Evolutionary conservation across 2,113 vertebrate genomes (phyloP).

Genomic region (Perccottus glenii): DNA sequence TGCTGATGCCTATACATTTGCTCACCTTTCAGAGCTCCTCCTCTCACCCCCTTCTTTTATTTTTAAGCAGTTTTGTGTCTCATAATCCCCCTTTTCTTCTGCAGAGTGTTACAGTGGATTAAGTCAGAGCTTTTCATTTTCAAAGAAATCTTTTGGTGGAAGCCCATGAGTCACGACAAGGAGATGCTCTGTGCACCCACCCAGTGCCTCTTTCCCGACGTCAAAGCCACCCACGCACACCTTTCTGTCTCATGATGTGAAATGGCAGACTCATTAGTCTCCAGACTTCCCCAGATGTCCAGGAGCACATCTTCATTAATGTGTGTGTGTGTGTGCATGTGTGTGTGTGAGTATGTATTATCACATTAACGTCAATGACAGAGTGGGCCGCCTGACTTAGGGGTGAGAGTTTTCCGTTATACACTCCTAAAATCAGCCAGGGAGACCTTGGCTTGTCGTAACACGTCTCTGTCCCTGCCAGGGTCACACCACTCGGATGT

Average conservation of each 20-base stretch:
- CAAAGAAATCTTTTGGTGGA: conserved; percentile 45
- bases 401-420: neutral
- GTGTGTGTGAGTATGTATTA: neutral
- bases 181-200: conserved; percentile 11
- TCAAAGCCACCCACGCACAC: conserved; percentile 6
- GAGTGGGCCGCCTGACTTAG: conserved; percentile 19
- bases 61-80: neutral
- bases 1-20: conserved; percentile 62
- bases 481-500: conserved; percentile 66
- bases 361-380: conserved; percentile 26
- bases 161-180: conserved; percentile 60
- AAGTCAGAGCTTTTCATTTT: conserved; percentile 27
- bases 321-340: neutral
- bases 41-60: conserved; percentile 13
- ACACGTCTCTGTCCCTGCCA: conserved; percentile 57
- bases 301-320: conserved; percentile 3
- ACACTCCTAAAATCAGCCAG: conserved; percentile 37
- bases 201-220: neutral
- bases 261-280: conserved; percentile 12
- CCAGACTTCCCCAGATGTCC: conserved; percentile 18
- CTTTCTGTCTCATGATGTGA: neutral
- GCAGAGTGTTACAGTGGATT: conserved; percentile 29
- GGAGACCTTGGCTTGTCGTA: conserved; percentile 60
- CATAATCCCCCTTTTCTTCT: neutral
- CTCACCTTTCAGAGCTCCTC: conserved; percentile 37